phyloP scores from a whole-genome alignment of 1,140 invertebrate species.

The Portunus trituberculatus region DNA sequence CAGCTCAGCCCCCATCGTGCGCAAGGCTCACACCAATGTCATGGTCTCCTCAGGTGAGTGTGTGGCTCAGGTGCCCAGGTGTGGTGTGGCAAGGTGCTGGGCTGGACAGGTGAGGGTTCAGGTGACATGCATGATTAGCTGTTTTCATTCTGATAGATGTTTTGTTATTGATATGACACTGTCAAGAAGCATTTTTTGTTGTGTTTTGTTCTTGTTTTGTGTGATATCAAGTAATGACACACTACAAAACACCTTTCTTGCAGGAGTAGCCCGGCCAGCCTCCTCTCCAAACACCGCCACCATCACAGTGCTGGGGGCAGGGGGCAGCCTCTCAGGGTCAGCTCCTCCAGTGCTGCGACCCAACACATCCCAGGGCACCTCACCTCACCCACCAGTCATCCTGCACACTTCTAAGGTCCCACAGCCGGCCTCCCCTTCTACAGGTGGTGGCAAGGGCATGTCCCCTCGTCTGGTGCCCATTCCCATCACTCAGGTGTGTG shows the following conservation, averaged over 20 bases:
- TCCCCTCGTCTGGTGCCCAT: slow-evolving; percentile 56
- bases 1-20: slow-evolving; percentile 44
- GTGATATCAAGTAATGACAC: too few relatives aligned
- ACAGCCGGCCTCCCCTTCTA: neutral
- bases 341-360: slow-evolving; percentile 43
- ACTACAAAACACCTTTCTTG: too few relatives aligned
- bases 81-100: neutral
- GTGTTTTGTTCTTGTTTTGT: too few relatives aligned
- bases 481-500: slow-evolving; percentile 53
- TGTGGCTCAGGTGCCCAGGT: neutral
- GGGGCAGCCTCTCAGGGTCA: neutral
- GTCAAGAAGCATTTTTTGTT: too few relatives aligned
- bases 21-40: slow-evolving; percentile 65
- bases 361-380: slow-evolving; percentile 27
- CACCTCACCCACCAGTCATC: slow-evolving; percentile 56
- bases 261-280: slow-evolving; percentile 46
- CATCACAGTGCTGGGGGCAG: slow-evolving; percentile 61
- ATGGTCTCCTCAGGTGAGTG: slow-evolving; percentile 64
- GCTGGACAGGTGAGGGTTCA: too few relatives aligned
- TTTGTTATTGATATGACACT: too few relatives aligned
- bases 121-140: too few relatives aligned
- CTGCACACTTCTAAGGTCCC: slow-evolving; percentile 64
- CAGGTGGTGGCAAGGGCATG: neutral
- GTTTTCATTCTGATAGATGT: too few relatives aligned
- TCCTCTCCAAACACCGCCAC: slow-evolving; percentile 48